These are phyloP conservation scores for Aradus depressus DNA, from an alignment of 2,888 invertebrate species.

Conservation along the genomic window DNA sequence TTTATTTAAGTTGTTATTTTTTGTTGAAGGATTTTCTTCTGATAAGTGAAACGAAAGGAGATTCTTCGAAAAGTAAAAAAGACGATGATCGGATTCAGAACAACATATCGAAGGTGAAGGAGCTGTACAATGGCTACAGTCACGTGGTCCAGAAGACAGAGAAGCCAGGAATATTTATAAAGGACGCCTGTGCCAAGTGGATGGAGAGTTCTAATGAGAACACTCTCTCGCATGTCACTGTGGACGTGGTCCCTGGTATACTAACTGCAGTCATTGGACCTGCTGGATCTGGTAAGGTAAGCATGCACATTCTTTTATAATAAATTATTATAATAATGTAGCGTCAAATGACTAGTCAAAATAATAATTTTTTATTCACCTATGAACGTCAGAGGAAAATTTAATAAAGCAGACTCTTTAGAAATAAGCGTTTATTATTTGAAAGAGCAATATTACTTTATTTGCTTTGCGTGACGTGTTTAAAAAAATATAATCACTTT, in stretches of 20 bases:
- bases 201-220: slow-evolving; percentile 40
- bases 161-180: slow-evolving; percentile 39
- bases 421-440: too few relatives aligned
- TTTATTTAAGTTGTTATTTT: neutral
- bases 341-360: too few relatives aligned
- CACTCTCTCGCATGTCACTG: slow-evolving; percentile 44
- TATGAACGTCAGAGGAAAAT: too few relatives aligned
- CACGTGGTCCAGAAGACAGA: slow-evolving; percentile 1
- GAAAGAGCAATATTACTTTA: too few relatives aligned
- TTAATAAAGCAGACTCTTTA: too few relatives aligned
- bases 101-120: neutral
- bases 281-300: slow-evolving; percentile 61
- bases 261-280: slow-evolving; percentile 60
- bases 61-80: neutral
- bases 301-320: neutral
- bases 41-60: neutral
- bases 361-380: too few relatives aligned
- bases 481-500: too few relatives aligned
- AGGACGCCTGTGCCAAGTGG: slow-evolving; percentile 41
- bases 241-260: slow-evolving; percentile 46
- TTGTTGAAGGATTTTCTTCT: slow-evolving; percentile 2
- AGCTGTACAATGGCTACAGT: neutral
- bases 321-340: neutral
- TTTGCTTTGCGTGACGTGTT: too few relatives aligned
- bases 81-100: neutral